These are phyloP conservation scores for Gallinago nigripennis DNA, from an alignment of 2,797 vertebrate species.

Conservation along the genomic window DNA sequence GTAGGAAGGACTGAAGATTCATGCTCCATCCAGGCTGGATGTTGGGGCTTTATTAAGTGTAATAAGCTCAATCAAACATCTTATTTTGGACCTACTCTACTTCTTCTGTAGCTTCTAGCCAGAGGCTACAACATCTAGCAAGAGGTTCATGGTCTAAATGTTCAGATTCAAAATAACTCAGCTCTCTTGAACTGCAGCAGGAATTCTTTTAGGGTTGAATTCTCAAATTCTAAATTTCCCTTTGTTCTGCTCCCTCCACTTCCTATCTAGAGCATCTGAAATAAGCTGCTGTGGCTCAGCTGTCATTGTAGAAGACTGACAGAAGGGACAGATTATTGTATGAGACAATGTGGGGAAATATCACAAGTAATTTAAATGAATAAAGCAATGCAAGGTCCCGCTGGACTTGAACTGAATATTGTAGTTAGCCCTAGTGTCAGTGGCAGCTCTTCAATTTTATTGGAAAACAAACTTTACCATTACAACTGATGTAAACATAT, in stretches of 20 bases:
- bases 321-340: not conserved
- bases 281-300: not conserved
- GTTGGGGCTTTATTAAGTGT: not conserved
- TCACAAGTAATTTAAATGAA: not conserved
- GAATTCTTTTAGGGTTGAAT: not conserved
- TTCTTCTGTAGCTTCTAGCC: not conserved
- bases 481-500: not conserved
- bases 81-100: not conserved
- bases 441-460: not conserved
- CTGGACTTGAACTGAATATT: not conserved
- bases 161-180: not conserved
- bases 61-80: not conserved
- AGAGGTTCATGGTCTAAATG: not conserved
- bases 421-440: not conserved
- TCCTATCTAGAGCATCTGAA: not conserved
- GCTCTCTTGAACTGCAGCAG: not conserved
- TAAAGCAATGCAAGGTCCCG: not conserved
- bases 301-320: not conserved
- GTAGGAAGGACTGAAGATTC: not conserved
- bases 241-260: not conserved
- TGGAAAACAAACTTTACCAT: not conserved
- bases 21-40: not conserved
- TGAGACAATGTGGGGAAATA: not conserved
- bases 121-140: not conserved
- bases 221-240: not conserved